phyloP scores from a whole-genome alignment of 2,113 vertebrate species.

The Casuarius casuarius region DNA sequence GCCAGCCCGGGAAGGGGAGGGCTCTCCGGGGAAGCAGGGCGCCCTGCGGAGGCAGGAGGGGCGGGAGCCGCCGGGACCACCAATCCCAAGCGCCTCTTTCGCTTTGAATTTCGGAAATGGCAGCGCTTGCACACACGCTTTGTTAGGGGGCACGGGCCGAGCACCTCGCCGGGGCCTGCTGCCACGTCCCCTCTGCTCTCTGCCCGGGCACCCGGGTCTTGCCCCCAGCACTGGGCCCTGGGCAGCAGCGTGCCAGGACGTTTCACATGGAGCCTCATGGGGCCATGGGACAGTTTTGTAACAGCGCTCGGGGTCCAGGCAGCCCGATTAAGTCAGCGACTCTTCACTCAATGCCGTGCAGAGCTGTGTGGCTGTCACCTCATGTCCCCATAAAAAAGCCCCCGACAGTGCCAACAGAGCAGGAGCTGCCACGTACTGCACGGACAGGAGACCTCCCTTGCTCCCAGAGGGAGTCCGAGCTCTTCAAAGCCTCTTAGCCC shows the following conservation, averaged over 20 bases:
- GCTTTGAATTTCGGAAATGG: neutral
- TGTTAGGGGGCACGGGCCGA: accelerated
- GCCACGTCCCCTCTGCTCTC: neutral
- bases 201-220: neutral
- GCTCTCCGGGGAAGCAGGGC: neutral
- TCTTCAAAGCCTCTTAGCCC: neutral
- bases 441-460: neutral
- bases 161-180: accelerated
- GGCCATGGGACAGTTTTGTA: neutral
- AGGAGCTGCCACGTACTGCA: neutral
- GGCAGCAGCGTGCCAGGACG: accelerated
- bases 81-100: neutral
- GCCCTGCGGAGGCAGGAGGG: neutral
- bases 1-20: neutral
- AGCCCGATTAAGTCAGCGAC: neutral
- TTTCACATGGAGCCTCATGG: neutral
- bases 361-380: neutral
- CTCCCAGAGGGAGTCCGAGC: neutral
- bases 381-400: neutral
- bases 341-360: accelerated
- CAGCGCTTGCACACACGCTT: accelerated
- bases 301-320: neutral
- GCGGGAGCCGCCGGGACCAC: accelerated
- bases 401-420: neutral
- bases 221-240: neutral